Percentiles rank a stretch among this genome's conserved stretches.
These are phyloP conservation scores for Eclectus roratus DNA, from an alignment of 2,113 vertebrate species.

Conservation along the genomic window DNA sequence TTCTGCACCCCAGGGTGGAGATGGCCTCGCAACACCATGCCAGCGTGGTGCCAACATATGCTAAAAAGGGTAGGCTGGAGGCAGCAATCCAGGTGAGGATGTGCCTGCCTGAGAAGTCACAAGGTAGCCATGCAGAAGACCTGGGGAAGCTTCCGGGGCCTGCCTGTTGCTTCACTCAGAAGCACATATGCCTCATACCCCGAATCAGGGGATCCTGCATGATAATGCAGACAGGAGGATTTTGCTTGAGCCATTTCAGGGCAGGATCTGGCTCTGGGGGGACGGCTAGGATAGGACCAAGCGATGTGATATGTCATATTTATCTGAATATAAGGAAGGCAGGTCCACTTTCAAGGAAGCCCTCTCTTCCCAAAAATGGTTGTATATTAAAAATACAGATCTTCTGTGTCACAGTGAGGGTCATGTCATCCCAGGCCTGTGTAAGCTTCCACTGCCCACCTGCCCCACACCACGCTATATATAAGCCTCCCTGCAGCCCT, in stretches of 20 bases:
- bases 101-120: neutral
- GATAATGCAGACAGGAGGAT: accelerated
- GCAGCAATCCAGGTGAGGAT: too few relatives aligned
- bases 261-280: neutral
- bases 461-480: neutral
- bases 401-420: neutral
- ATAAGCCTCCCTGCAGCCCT: neutral
- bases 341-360: neutral
- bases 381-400: neutral
- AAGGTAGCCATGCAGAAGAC: neutral
- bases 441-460: neutral
- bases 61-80: neutral
- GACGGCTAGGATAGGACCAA: neutral
- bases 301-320: neutral
- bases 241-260: neutral
- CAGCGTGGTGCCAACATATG: accelerated
- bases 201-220: accelerated
- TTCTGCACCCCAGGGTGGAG: neutral
- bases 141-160: accelerated
- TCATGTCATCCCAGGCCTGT: neutral
- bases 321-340: too few relatives aligned
- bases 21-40: neutral
- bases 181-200: accelerated
- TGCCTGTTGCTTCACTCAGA: neutral
- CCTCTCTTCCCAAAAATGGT: neutral